phyloP scores from a whole-genome alignment of 2,888 invertebrate species.

The Aelia acuminata region DNA sequence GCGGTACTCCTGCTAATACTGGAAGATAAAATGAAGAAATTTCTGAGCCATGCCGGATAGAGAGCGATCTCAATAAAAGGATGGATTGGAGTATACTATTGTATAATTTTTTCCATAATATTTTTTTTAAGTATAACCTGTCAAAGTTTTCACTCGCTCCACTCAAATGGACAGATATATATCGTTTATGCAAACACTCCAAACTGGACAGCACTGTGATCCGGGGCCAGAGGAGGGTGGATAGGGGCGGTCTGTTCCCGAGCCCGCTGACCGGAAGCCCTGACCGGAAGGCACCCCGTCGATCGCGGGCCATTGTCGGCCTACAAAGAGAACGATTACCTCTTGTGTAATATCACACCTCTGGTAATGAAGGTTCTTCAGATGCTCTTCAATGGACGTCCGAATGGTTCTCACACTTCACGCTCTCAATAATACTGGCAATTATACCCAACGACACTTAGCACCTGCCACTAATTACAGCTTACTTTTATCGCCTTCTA shows the following conservation, averaged over 20 bases:
- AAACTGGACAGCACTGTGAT: slow-evolving; percentile 7
- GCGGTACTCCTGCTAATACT: too few species aligned
- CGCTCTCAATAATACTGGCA: slow-evolving; percentile 32
- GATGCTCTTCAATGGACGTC: background rate
- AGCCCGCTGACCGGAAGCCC: slow-evolving; percentile 46
- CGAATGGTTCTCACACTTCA: slow-evolving; percentile 53
- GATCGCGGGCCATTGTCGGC: slow-evolving; percentile 26
- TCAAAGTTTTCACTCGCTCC: too few species aligned
- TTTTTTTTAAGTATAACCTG: too few species aligned
- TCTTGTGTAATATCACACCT: slow-evolving; percentile 57
- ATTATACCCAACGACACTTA: slow-evolving; percentile 19
- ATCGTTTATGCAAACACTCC: slow-evolving; percentile 7
- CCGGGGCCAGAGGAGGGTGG: slow-evolving; percentile 1
- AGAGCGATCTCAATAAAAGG: too few species aligned
- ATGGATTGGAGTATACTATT: too few species aligned
- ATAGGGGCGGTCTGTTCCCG: slow-evolving; percentile 44
- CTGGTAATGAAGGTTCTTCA: slow-evolving; percentile 31
- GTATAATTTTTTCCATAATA: too few species aligned
- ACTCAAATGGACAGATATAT: background rate
- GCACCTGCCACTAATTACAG: slow-evolving; percentile 33
- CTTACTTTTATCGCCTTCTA: slow-evolving; percentile 13
- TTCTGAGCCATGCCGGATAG: too few species aligned
- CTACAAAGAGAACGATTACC: slow-evolving; percentile 54
- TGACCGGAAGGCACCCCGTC: slow-evolving; percentile 56
- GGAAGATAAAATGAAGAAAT: too few species aligned